Conservation (phyloP, 2,113 vertebrate species). For the Synodontis membranacea region DNA sequence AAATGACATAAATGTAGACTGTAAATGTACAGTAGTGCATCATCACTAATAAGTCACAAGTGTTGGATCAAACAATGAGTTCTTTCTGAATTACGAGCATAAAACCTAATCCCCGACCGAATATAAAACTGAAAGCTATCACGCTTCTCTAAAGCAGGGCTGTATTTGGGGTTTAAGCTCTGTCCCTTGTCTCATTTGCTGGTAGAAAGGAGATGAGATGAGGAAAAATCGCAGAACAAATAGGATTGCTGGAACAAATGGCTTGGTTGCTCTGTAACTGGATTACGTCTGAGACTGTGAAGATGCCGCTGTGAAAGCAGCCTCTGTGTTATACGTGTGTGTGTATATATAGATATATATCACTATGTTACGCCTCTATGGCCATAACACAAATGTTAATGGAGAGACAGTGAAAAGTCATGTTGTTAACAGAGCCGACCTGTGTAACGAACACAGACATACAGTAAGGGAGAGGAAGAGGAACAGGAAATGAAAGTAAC, state of each 20-base stretch:
- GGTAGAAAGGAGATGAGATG: background rate
- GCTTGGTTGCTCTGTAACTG: slow-evolving; percentile 26
- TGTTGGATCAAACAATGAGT: background rate
- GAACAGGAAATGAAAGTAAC: background rate
- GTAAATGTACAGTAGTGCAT: no score
- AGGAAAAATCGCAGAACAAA: slow-evolving; percentile 29
- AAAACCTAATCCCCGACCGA: background rate
- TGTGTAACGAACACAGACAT: slow-evolving; percentile 44
- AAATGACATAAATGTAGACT: no score
- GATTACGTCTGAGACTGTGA: slow-evolving; percentile 24
- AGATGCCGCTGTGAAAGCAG: background rate
- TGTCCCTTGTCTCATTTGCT: background rate
- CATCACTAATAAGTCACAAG: background rate
- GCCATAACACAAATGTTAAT: background rate
- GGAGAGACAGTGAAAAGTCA: background rate
- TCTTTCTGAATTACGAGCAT: no score
- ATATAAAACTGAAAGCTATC: background rate
- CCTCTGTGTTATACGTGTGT: no score
- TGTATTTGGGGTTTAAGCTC: background rate
- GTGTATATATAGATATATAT: no score
- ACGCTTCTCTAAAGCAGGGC: background rate
- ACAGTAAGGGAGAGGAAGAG: background rate
- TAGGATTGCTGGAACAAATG: slow-evolving; percentile 44
- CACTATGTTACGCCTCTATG: background rate
- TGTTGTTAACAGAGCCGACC: slow-evolving; percentile 13